phyloP scores from a whole-genome alignment of 2,113 vertebrate species.

The Thalassoma bifasciatum region DNA sequence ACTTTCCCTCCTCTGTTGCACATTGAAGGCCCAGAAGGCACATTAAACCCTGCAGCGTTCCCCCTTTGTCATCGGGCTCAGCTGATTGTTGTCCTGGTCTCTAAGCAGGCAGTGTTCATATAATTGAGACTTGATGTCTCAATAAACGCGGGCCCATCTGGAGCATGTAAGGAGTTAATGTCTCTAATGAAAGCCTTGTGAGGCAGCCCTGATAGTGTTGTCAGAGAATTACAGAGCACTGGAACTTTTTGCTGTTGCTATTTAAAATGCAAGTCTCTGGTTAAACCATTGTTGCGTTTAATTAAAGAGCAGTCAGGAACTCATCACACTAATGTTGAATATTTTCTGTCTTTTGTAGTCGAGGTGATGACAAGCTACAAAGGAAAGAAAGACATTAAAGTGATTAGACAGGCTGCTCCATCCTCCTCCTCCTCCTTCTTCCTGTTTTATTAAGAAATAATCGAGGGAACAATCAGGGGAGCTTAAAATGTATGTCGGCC shows the following conservation, averaged over 20 bases:
- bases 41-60: background rate
- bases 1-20: no score
- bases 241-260: constrained; percentile 51
- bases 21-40: no score
- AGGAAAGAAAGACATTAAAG: constrained; percentile 17
- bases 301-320: constrained; percentile 64
- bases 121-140: constrained; percentile 26
- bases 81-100: background rate
- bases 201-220: constrained; percentile 49
- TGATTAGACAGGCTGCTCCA: constrained; percentile 20
- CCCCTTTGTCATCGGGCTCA: background rate
- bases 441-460: constrained; percentile 57
- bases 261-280: constrained; percentile 48
- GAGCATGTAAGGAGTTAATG: constrained; percentile 34
- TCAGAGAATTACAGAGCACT: constrained; percentile 53
- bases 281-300: constrained; percentile 55
- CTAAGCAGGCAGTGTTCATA: background rate
- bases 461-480: constrained; percentile 43
- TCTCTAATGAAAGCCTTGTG: constrained; percentile 57
- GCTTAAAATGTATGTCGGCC: constrained; percentile 9
- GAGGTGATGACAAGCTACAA: constrained; percentile 47
- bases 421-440: constrained; percentile 14
- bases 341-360: constrained; percentile 18
- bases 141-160: constrained; percentile 8
- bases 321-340: constrained; percentile 39